These are phyloP conservation scores for Vombatus ursinus DNA, from an alignment of 2,113 vertebrate genomes.

Conservation along the genomic window DNA sequence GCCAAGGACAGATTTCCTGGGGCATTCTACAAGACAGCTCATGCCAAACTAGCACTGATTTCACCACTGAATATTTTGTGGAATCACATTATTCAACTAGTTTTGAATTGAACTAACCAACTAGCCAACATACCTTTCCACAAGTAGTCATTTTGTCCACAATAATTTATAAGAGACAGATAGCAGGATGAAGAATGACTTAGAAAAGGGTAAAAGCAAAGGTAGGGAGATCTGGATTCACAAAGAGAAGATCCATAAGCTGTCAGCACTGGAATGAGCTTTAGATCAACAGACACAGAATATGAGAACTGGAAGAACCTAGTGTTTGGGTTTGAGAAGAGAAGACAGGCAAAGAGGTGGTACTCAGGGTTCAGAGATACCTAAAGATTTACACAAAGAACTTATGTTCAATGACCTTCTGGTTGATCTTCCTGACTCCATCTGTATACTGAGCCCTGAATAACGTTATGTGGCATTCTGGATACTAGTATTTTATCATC, in stretches of 20 bases:
- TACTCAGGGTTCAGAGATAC: not conserved
- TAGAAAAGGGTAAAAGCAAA: not conserved
- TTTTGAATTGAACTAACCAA: no score
- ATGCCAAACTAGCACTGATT: not conserved
- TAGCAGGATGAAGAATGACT: not conserved
- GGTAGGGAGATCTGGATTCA: not conserved
- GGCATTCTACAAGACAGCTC: not conserved
- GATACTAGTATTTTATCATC: not conserved
- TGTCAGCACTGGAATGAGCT: not conserved
- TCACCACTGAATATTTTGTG: not conserved
- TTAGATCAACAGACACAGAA: not conserved
- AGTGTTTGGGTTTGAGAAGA: not conserved
- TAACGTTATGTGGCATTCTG: not conserved
- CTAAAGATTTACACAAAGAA: not conserved
- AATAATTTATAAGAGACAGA: not conserved
- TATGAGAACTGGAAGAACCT: not conserved
- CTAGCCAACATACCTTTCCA: not conserved
- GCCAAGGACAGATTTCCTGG: not conserved
- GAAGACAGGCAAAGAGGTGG: not conserved
- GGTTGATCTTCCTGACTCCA: no score
- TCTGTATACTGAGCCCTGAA: not conserved
- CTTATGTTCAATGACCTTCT: not conserved
- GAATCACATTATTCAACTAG: not conserved
- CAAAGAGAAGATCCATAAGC: not conserved
- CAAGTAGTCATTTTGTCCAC: not conserved